Evolutionary conservation across 2,797 vertebrate genomes (phyloP), one percentile per base, ranked within the genome.

Genomic region (Heteromormyrus szaboi): DNA sequence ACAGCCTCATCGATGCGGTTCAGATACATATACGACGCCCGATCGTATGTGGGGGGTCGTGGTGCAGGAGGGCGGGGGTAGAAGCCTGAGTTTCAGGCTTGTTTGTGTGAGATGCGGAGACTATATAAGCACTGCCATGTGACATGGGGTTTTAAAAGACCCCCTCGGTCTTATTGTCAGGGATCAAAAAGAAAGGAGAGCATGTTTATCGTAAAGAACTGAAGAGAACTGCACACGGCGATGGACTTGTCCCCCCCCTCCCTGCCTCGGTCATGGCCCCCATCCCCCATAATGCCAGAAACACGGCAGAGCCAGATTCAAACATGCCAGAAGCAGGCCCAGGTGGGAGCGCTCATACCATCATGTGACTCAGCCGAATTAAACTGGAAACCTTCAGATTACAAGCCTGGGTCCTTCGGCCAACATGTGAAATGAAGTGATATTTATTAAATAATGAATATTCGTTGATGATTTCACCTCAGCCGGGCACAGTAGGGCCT

Each of bases 371-470:
- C 22, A 65, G 59, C 22, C 62, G 25, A 3, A 65, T 29, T 5
- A 65, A 65, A 65, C 62, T 65, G 62, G 62, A 29, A 65, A 65
- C 59, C 59, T 25, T 62, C 59, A 62, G 22, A 11, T 62, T 62
- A 62, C 59, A 25, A 62, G 25, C 25, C 22, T 65, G 22, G 22
- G n/a, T 65, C 62, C 62, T 65, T 65, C 33, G 0, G 68, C 68
- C 29, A 41, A 19, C 12, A 76, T 76, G 29, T 37, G 33, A 37
- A 94, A 94, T 95, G 95, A 95, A 96, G 92, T 95, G 95, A 91
- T 93, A 95, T 93, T 94, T 54, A 86, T 86, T 33, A 86, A 56
- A 29, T 29, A 25, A 19, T 33, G 25, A 86, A 56, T 33, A 41
- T 76, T 76, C 5, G 12, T 12, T 41, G 22, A 76, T 65, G 62